A percentile compares a stretch with the other conserved stretches of the same genome.
Conservation (phyloP, 2,113 vertebrate genomes). For the Irena cyanogastra region DNA sequence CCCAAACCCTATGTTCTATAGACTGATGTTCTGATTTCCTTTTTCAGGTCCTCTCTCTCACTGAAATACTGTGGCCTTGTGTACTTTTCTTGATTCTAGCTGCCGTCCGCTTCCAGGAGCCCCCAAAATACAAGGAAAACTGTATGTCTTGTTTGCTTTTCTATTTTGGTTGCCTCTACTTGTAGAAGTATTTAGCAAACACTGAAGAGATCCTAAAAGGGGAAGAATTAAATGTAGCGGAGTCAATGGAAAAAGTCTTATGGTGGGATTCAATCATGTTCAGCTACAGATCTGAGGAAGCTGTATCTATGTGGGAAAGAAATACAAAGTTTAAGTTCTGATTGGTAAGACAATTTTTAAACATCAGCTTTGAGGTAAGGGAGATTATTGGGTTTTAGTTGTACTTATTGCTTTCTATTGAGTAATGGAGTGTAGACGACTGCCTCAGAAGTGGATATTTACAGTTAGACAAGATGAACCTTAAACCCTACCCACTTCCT, state of each 20-base stretch:
- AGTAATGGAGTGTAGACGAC: background rate
- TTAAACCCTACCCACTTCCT: background rate
- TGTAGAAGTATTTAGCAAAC: background rate
- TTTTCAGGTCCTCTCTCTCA: slow-evolving; percentile 65
- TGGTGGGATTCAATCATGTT: background rate
- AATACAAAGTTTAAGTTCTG: background rate
- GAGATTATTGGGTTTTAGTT: background rate
- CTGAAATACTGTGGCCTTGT: slow-evolving; percentile 76
- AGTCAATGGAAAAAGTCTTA: background rate
- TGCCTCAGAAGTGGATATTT: background rate
- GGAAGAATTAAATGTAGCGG: background rate
- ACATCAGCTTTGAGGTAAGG: background rate
- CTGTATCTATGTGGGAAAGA: background rate
- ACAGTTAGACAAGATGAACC: background rate
- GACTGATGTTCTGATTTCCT: background rate
- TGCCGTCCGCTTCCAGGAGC: slow-evolving; percentile 66
- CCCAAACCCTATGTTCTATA: background rate
- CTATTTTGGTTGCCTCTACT: background rate
- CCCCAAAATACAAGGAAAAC: slow-evolving; percentile 65
- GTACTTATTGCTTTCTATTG: background rate
- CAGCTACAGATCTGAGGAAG: background rate
- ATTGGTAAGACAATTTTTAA: background rate
- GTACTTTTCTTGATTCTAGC: slow-evolving; percentile 70
- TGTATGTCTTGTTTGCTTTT: slow-evolving; percentile 69
- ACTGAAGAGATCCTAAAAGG: background rate